Percentiles rank a stretch among this genome's conserved stretches.
phyloP scores from a whole-genome alignment of 2,113 vertebrate genomes.

The Leptobrachium ailaonicum region DNA sequence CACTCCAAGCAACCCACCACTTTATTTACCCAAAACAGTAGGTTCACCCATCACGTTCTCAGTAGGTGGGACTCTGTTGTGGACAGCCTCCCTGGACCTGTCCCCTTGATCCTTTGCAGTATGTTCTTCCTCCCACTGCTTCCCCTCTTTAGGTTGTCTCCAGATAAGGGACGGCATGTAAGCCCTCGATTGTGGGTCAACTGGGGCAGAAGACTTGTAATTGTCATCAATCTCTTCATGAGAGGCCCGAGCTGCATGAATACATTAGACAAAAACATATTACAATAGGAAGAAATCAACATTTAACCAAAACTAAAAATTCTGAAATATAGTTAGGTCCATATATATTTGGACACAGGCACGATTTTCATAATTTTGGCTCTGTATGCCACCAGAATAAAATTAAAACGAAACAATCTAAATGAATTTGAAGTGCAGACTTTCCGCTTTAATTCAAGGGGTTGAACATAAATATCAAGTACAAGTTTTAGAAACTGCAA shows the following conservation, averaged over 20 bases:
- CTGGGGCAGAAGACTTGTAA: conserved; percentile 63
- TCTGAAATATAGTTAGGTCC: no score
- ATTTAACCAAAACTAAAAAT: background rate
- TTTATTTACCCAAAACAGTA: conserved; percentile 70
- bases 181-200: conserved; percentile 65
- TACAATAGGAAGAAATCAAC: background rate
- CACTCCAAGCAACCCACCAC: conserved; percentile 26
- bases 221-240: conserved; percentile 67
- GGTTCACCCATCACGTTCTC: conserved; percentile 72
- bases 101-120: conserved; percentile 74
- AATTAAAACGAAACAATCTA: no score
- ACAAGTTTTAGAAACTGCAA: no score
- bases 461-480: no score
- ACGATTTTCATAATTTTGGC: no score
- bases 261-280: background rate
- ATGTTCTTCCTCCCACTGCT: conserved; percentile 76
- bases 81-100: conserved; percentile 66
- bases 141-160: conserved; percentile 75
- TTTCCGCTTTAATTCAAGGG: no score
- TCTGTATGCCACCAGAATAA: no score
- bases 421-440: no score
- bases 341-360: no score
- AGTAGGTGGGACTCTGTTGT: conserved; percentile 67
- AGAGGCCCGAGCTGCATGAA: conserved; percentile 36
- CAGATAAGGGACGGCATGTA: conserved; percentile 69